Conservation (phyloP, 1,140 invertebrate species). For the Melipona quadrifasciata region DNA sequence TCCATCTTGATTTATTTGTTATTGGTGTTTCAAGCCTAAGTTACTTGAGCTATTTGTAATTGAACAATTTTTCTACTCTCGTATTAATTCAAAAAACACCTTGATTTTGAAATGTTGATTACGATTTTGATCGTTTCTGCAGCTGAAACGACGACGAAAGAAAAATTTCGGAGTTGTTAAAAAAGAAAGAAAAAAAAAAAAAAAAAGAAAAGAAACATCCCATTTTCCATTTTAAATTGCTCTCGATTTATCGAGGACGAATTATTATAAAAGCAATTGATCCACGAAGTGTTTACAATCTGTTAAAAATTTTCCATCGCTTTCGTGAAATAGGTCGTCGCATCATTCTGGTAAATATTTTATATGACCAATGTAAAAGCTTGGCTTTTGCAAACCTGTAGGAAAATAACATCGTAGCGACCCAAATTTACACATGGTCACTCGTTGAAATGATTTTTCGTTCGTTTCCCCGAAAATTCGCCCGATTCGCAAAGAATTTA, state of each 20-base stretch:
- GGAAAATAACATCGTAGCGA: not conserved
- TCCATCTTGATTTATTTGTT: too few species aligned
- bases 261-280: not conserved
- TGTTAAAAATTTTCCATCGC: not conserved
- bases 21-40: too few species aligned
- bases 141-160: too few species aligned
- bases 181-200: too few species aligned
- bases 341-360: not conserved
- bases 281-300: not conserved
- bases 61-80: too few species aligned
- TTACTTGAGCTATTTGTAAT: too few species aligned
- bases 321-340: not conserved
- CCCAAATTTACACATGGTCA: not conserved
- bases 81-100: too few species aligned
- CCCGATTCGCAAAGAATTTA: not conserved
- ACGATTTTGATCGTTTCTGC: too few species aligned
- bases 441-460: not conserved
- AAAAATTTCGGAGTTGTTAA: too few species aligned
- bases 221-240: not conserved
- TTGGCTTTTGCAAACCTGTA: too few species aligned
- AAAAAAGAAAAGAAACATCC: too few species aligned
- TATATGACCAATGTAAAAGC: not conserved
- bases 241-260: not conserved
- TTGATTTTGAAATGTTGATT: too few species aligned
- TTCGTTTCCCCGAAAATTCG: not conserved